These are phyloP conservation scores for Actenoides lindsayi DNA, from an alignment of 2,113 vertebrate species.

Conservation along the genomic window DNA sequence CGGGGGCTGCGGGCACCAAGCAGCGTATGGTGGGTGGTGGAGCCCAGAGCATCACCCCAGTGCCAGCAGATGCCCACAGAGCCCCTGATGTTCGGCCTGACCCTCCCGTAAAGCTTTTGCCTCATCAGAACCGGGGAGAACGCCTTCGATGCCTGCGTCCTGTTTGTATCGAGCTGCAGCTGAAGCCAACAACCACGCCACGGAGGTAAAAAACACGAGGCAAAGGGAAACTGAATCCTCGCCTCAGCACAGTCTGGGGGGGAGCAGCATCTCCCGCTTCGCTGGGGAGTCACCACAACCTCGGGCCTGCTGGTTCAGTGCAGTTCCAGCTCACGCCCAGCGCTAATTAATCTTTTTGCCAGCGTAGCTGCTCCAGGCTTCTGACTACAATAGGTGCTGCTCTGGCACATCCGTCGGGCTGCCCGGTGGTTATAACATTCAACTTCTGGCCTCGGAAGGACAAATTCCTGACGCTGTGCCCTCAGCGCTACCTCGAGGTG, in stretches of 20 bases:
- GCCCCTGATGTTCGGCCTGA: too few species aligned
- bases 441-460: slow-evolving; percentile 29
- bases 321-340: slow-evolving; percentile 23
- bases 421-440: not conserved
- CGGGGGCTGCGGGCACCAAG: not conserved
- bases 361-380: not conserved
- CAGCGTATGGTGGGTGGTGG: fast-evolving
- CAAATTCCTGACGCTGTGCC: slow-evolving; percentile 42
- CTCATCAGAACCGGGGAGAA: not conserved
- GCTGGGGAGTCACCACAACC: not conserved
- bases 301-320: not conserved
- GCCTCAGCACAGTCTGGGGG: not conserved
- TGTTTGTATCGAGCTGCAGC: not conserved
- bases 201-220: not conserved
- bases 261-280: not conserved
- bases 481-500: slow-evolving; percentile 15
- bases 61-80: not conserved
- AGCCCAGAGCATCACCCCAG: not conserved
- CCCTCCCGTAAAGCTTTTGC: not conserved
- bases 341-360: not conserved
- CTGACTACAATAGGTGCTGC: not conserved
- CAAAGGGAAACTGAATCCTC: not conserved
- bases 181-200: fast-evolving
- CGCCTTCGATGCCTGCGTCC: not conserved
- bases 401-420: not conserved